A percentile compares a stretch with the other conserved stretches of the same genome.
These are phyloP conservation scores for Drosophila recens DNA, from an alignment of 2,888 invertebrate genomes.

Conservation along the genomic window DNA sequence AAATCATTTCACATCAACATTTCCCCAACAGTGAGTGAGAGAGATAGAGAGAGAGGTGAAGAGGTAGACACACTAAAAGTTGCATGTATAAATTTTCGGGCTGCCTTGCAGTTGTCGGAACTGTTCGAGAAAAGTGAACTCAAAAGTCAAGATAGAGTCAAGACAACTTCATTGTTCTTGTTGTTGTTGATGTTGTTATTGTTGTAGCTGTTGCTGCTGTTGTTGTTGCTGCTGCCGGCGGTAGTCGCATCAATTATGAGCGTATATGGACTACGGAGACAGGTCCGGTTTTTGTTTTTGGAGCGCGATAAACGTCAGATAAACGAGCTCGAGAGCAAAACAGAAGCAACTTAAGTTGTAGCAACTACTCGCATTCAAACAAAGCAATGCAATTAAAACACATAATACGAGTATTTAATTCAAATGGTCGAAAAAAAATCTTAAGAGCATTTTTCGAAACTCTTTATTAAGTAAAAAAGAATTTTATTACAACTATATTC, in stretches of 20 bases:
- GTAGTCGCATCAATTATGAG: conserved; percentile 71
- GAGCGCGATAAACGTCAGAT: conserved; percentile 75
- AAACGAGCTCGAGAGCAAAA: conserved; percentile 69
- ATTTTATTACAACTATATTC: not conserved
- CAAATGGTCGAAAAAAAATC: not conserved
- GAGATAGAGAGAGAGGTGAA: not conserved
- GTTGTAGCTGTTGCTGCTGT: conserved; percentile 18
- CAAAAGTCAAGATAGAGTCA: conserved; percentile 69
- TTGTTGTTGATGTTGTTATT: conserved; percentile 17
- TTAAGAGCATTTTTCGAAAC: not conserved
- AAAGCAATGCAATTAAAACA: conserved; percentile 1
- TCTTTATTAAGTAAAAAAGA: not conserved
- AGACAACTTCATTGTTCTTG: conserved; percentile 51
- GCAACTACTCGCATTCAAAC: conserved; percentile 16
- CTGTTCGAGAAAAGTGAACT: conserved; percentile 64
- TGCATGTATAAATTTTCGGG: conserved; percentile 63
- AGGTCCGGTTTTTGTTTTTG: conserved; percentile 74
- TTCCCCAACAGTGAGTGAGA: conserved; percentile 22
- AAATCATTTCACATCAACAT: conserved; percentile 56
- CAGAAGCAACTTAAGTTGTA: conserved; percentile 58
- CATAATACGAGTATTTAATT: not conserved
- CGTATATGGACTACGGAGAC: conserved; percentile 74
- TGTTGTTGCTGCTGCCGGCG: conserved; percentile 50
- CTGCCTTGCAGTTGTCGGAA: conserved; percentile 77
- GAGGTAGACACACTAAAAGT: conserved; percentile 23